These are phyloP conservation scores for Atta cephalotes DNA, from an alignment of 1,140 invertebrate species.

Conservation along the genomic window DNA sequence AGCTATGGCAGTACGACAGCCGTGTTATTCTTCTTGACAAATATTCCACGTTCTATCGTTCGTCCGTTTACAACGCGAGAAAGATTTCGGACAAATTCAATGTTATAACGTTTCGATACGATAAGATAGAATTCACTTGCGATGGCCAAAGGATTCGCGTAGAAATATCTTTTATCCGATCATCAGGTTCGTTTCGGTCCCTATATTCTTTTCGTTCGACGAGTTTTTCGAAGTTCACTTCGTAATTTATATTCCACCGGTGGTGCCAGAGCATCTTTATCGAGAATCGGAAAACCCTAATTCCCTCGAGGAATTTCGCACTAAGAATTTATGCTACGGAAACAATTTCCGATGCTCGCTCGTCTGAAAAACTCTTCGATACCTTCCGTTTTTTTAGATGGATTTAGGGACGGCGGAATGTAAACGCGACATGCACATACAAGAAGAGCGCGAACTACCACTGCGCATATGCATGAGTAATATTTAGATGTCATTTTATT, in stretches of 20 bases:
- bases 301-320: conserved; percentile 53
- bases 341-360: conserved; percentile 61
- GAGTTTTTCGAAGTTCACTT: conserved; percentile 36
- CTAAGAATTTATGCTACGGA: conserved; percentile 59
- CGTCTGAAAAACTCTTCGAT: conserved; percentile 48
- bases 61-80: background rate
- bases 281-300: conserved; percentile 59
- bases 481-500: conserved; percentile 6
- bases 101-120: background rate
- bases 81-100: conserved; percentile 52
- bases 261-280: conserved; percentile 60
- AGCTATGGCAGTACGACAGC: background rate
- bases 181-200: conserved; percentile 10
- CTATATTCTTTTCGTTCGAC: conserved; percentile 14
- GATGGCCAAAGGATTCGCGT: conserved; percentile 17
- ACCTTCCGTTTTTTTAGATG: background rate
- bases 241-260: conserved; percentile 57
- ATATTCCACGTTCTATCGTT: conserved; percentile 21
- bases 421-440: conserved; percentile 15
- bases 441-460: background rate
- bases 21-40: conserved; percentile 12
- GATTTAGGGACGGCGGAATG: conserved; percentile 1
- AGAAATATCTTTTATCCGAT: conserved; percentile 55
- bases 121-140: conserved; percentile 18
- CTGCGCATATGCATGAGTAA: background rate